Percentiles rank a stretch among this genome's conserved stretches.
phyloP scores from a whole-genome alignment of 2,113 vertebrate genomes.

The Charina bottae region DNA sequence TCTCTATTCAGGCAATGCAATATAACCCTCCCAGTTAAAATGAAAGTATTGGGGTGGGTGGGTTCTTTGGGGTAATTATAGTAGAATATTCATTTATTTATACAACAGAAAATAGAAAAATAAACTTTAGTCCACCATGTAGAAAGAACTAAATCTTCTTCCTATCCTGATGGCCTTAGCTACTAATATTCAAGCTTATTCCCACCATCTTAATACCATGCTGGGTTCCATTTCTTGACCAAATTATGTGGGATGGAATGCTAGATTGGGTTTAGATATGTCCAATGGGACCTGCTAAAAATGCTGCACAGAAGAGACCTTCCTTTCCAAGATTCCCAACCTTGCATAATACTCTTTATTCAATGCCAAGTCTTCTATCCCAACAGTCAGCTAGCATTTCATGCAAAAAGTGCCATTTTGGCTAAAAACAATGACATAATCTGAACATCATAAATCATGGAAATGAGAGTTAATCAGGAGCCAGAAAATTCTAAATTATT shows the following conservation, averaged over 20 bases:
- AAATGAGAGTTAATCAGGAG: background rate
- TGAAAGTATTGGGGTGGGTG: background rate
- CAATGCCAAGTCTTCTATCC: background rate
- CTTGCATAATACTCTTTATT: background rate
- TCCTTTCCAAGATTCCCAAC: background rate
- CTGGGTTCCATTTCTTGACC: background rate
- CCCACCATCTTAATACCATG: background rate
- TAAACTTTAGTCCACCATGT: background rate
- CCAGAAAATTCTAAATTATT: background rate
- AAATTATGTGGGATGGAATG: background rate
- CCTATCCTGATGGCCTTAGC: background rate
- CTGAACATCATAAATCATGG: background rate
- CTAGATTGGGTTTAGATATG: background rate
- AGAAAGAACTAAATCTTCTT: background rate
- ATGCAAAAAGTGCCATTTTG: background rate
- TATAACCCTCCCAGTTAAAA: background rate
- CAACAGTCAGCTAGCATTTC: background rate
- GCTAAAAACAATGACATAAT: background rate
- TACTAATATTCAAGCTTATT: background rate
- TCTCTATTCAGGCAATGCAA: background rate
- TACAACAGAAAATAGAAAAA: background rate
- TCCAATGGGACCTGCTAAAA: background rate
- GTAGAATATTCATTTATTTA: background rate
- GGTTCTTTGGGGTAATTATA: background rate
- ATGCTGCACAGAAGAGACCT: background rate